Evolutionary conservation across 2,113 vertebrate species (phyloP), one percentile per base, ranked within the genome.

Genomic region (Pelusios castaneus): DNA sequence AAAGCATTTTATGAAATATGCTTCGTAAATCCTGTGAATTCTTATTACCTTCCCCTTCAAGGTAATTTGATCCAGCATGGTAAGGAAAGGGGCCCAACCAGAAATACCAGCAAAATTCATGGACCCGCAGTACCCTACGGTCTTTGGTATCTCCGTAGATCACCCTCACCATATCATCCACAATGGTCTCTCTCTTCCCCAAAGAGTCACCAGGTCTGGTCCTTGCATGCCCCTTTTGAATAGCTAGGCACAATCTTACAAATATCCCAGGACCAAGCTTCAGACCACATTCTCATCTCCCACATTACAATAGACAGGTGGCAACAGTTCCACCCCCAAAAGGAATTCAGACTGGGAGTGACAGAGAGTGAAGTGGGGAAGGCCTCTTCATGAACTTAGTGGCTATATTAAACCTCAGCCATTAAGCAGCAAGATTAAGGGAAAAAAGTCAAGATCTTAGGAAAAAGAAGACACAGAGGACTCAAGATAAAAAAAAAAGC

Each of bases 401-500:
- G 22, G 88, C 70, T 87, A 47, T 17, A 84, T 84, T 67, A 91
- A 89, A 89, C 83, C 27, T 22, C 45, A 82, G 24, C 78, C 85
- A 51, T 54, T 91, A 60, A 92, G 81, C 78, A 91, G 55, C 34
- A 89, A 89, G 79, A 85, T 52, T 83, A 8, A 43, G 85, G 80
- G 60, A 95, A 94, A 89, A 63, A 1, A 89, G 19, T 84, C 76
- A 81, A 92, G 73, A 76, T 45, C 34, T 79, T 94, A 43, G 87
- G 90, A 54, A 90, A 95, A 90, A 92, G 5, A 29, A 90, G 92
- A 47, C 83, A 70, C 38, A 56, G 54, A 93, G 86, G 29, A 70
- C 89, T 87, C 82, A 82, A 94, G 70, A 56, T 73, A 93, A 90
- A 94, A 91, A 83, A 93, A 90, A 94, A 91, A 83, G 51, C 77